These are phyloP conservation scores for Portunus trituberculatus DNA, from an alignment of 1,140 invertebrate species.

Conservation along the genomic window DNA sequence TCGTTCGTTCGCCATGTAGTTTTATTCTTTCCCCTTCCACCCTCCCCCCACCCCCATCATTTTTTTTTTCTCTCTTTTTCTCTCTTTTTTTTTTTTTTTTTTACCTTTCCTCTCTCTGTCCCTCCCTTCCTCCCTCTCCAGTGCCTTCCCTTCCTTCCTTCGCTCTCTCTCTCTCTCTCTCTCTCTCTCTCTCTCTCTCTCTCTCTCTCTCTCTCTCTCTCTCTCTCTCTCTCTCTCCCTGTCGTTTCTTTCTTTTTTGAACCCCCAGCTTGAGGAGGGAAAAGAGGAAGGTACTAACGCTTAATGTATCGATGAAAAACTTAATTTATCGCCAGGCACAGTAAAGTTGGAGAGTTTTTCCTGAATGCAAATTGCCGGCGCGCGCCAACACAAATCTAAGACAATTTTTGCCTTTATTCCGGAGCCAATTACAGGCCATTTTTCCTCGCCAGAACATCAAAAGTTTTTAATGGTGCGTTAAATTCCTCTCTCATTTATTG, in stretches of 20 bases:
- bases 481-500: conserved; percentile 57
- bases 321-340: conserved; percentile 34
- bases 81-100: neutral
- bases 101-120: neutral
- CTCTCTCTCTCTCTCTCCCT: neutral
- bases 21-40: neutral
- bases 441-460: conserved; percentile 28
- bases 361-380: conserved; percentile 2
- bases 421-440: neutral
- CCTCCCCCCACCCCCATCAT: neutral
- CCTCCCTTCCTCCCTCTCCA: too few relatives aligned
- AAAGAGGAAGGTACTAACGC: neutral
- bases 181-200: neutral
- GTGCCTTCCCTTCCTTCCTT: neutral
- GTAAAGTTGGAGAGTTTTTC: conserved; percentile 27
- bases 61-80: neutral
- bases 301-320: conserved; percentile 42
- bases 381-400: conserved; percentile 42
- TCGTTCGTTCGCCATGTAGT: too few relatives aligned
- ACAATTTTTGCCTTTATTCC: conserved; percentile 51
- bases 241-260: too few relatives aligned
- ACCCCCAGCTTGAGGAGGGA: neutral
- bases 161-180: neutral
- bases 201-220: too few relatives aligned
- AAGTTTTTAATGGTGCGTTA: conserved; percentile 56